Percentiles rank a stretch among this genome's conserved stretches.
These are phyloP conservation scores for Odobenus rosmarus DNA, from an alignment of 2,113 vertebrate species.

Conservation along the genomic window DNA sequence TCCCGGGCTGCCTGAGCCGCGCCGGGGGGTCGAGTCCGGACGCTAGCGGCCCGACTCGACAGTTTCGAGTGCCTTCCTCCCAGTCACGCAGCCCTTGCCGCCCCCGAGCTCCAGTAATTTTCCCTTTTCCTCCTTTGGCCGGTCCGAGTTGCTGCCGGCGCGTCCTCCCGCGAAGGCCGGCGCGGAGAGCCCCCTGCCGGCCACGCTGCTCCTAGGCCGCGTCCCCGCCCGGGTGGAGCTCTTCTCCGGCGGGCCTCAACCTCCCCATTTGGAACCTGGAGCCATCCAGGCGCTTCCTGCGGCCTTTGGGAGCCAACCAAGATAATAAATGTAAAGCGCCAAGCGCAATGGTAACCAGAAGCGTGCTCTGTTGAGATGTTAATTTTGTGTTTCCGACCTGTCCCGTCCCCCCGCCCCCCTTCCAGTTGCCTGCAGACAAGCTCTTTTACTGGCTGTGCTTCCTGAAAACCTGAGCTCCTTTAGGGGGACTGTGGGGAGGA, in stretches of 20 bases:
- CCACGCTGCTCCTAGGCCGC: background rate
- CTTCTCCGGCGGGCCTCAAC: background rate
- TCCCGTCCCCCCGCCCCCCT: too few species aligned
- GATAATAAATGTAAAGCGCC: background rate
- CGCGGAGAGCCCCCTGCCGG: slow-evolving; percentile 77
- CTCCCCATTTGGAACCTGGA: background rate
- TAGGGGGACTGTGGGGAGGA: background rate
- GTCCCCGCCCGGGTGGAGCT: background rate
- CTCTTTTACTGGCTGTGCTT: background rate
- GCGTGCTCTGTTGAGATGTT: background rate
- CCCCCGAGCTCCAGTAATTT: slow-evolving; percentile 71
- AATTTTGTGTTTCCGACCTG: background rate
- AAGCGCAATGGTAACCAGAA: background rate
- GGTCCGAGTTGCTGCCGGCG: slow-evolving; percentile 35
- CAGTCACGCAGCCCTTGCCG: slow-evolving; percentile 52
- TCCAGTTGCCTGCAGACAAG: background rate
- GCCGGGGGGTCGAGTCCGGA: background rate
- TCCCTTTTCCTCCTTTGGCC: slow-evolving; percentile 67
- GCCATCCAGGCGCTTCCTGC: background rate
- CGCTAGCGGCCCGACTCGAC: background rate
- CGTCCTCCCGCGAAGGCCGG: slow-evolving; percentile 46
- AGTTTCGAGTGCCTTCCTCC: slow-evolving; percentile 43
- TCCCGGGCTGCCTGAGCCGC: background rate
- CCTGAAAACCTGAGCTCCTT: slow-evolving; percentile 16
- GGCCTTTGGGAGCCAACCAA: background rate